Percentiles rank a stretch among this genome's conserved stretches.
These are phyloP conservation scores for Phalanger gymnotis DNA, from an alignment of 2,797 vertebrate species.

Conservation along the genomic window DNA sequence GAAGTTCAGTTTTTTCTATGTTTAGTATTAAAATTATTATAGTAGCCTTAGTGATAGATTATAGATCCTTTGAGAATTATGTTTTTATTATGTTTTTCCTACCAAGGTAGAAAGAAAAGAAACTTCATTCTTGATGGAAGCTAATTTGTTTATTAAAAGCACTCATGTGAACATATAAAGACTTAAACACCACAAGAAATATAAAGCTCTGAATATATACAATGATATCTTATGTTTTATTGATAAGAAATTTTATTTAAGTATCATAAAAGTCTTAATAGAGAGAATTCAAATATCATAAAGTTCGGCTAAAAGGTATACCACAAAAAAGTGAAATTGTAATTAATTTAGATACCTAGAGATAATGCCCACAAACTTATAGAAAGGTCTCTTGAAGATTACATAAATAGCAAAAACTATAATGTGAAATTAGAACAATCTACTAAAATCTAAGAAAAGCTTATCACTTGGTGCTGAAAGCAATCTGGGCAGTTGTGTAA, in stretches of 20 bases:
- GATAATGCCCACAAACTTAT: neutral
- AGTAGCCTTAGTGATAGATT: conserved; percentile 13
- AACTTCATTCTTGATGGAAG: conserved; percentile 36
- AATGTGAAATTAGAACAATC: conserved; percentile 49
- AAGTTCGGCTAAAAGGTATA: conserved; percentile 34
- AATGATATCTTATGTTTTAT: neutral
- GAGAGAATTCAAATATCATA: neutral
- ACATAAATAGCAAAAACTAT: neutral
- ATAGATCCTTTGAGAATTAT: conserved; percentile 47
- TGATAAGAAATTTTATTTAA: conserved; percentile 12
- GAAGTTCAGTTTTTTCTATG: conserved; percentile 28
- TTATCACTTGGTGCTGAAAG: conserved; percentile 12
- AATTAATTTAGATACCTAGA: neutral
- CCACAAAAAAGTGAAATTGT: neutral
- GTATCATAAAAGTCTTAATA: neutral
- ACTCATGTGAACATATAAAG: conserved; percentile 9
- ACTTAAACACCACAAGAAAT: conserved; percentile 25
- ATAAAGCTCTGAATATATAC: conserved; percentile 17
- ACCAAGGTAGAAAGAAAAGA: conserved; percentile 12
- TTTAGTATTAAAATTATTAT: conserved; percentile 36
- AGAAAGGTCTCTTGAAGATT: neutral
- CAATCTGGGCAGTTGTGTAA: neutral
- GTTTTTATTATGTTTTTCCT: conserved; percentile 56
- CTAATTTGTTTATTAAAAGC: conserved; percentile 52
- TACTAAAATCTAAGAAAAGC: conserved; percentile 14